Evolutionary conservation across 2,888 invertebrate genomes (phyloP).

Genomic region (Drosophila seclusa): DNA sequence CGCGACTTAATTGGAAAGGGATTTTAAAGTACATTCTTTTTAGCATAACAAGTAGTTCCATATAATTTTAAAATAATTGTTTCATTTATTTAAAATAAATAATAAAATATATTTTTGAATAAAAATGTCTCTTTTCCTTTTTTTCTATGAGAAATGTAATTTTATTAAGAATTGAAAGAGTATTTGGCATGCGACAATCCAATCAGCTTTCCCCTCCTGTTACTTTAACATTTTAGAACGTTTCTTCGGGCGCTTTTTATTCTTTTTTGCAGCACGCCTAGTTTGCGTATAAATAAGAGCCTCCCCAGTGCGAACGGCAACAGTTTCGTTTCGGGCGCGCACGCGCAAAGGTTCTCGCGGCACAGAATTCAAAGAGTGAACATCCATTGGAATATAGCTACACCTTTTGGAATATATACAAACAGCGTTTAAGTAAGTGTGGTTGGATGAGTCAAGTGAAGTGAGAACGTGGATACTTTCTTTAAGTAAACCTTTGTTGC

Average conservation of each 20-base stretch:
- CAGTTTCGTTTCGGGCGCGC: constrained; percentile 77
- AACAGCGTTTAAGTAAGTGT: constrained; percentile 41
- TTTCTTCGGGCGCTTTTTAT: constrained; percentile 38
- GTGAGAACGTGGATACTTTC: constrained; percentile 55
- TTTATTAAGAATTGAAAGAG: constrained; percentile 23
- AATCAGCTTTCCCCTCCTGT: constrained; percentile 20
- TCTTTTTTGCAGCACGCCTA: constrained; percentile 42
- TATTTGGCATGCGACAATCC: constrained; percentile 25
- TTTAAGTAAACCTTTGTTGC: constrained; percentile 34
- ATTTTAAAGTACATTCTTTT: neutral
- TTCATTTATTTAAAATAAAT: neutral
- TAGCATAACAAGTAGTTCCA: too few species aligned
- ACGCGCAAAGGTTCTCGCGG: constrained; percentile 54
- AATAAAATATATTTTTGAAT: neutral
- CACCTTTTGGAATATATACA: constrained; percentile 19
- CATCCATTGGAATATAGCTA: constrained; percentile 29
- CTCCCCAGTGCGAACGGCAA: constrained; percentile 62
- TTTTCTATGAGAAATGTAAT: neutral
- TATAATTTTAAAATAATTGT: neutral
- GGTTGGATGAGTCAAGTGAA: constrained; percentile 36
- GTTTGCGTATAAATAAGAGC: constrained; percentile 77
- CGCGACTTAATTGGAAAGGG: neutral
- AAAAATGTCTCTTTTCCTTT: neutral
- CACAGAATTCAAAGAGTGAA: constrained; percentile 14
- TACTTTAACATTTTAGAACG: constrained; percentile 56